These are phyloP conservation scores for Sitta carolinensis DNA, from an alignment of 2,797 vertebrate genomes.

Conservation along the genomic window DNA sequence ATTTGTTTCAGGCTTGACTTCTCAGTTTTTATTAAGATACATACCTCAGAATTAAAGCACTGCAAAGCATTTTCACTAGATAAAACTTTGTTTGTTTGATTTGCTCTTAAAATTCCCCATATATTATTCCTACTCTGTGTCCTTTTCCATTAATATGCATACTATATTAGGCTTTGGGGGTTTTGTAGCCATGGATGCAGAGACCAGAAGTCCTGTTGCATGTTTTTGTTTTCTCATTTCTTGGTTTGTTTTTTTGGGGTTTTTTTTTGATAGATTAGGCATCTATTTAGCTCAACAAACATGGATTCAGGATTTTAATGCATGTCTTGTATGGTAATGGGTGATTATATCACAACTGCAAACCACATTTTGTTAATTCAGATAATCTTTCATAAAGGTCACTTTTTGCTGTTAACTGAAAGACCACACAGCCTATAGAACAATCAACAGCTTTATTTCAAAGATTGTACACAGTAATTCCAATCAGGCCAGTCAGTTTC, in stretches of 20 bases:
- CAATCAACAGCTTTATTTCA: conserved; percentile 69
- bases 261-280: not conserved
- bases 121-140: not conserved
- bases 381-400: conserved; percentile 54
- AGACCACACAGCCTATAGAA: conserved; percentile 46
- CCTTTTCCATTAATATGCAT: not conserved
- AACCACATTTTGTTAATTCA: conserved; percentile 52
- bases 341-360: conserved; percentile 38
- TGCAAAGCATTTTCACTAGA: not conserved
- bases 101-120: not conserved
- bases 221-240: not conserved
- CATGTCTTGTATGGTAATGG: not conserved
- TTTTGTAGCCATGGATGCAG: not conserved
- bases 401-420: conserved; percentile 57
- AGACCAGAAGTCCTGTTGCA: conserved; percentile 12
- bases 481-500: not conserved
- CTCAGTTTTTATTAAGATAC: not conserved
- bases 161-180: not conserved
- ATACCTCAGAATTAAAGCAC: not conserved
- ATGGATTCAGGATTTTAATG: conserved; percentile 45
- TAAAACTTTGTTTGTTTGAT: not conserved
- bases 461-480: not conserved
- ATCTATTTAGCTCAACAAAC: conserved; percentile 24
- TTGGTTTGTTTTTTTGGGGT: no score
- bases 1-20: not conserved